These are phyloP conservation scores for Aleadryas rufinucha DNA, from an alignment of 2,113 vertebrate species.

Conservation along the genomic window DNA sequence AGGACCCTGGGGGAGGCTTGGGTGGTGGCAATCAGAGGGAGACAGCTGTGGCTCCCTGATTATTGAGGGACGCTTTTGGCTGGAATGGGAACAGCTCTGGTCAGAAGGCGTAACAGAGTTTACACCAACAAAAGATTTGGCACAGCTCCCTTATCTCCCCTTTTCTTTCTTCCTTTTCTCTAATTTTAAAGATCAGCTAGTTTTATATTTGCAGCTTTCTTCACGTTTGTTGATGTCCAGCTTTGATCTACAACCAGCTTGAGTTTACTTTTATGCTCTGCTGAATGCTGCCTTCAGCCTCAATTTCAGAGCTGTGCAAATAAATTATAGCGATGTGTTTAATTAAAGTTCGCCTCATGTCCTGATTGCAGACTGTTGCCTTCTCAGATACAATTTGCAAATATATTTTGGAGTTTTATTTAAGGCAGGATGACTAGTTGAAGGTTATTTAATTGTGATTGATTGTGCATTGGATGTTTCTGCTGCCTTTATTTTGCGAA, in stretches of 20 bases:
- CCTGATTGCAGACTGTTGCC: background rate
- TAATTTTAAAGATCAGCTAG: background rate
- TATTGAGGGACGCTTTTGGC: background rate
- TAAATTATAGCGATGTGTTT: conserved; percentile 23
- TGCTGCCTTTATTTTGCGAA: background rate
- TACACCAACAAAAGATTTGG: background rate
- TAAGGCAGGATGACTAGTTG: background rate
- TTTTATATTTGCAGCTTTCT: background rate
- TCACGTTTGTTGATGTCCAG: background rate
- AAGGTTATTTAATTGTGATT: conserved; percentile 17
- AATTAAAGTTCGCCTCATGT: conserved; percentile 35
- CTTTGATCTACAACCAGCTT: conserved; percentile 41
- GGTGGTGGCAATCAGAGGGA: background rate
- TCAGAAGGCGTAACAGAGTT: background rate
- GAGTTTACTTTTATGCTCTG: conserved; percentile 46
- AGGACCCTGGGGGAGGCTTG: background rate
- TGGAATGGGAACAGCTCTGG: background rate
- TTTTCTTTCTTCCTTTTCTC: background rate
- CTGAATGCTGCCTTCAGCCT: conserved; percentile 42
- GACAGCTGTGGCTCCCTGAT: background rate
- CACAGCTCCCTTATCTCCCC: background rate
- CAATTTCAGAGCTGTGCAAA: conserved; percentile 46
- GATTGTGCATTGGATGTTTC: background rate
- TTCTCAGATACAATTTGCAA: conserved; percentile 18
- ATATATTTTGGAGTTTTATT: background rate